Evolutionary conservation across 2,113 vertebrate genomes (phyloP), one percentile per base, ranked within the genome.

Genomic region (Barnardius zonarius): DNA sequence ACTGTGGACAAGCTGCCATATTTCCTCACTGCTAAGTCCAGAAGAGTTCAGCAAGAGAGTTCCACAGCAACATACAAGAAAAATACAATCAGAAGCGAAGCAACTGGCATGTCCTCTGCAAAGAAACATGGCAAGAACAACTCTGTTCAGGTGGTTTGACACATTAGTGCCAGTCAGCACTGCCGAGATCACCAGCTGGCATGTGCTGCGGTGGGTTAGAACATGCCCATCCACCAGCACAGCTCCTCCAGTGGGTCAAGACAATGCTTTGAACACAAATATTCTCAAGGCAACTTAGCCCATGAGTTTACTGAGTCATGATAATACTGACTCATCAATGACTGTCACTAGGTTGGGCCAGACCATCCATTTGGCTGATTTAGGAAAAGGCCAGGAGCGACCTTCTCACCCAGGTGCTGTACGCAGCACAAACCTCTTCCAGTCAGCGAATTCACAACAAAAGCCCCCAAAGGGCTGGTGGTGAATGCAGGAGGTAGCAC

Each of bases 1-100:
- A 7, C 37, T 4, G 31, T 0, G 2, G 3, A 28, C 6, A 0
- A 0, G 1, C 44, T 33, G 52, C 78, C 9, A 17, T 1, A 4
- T 17, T 23, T 73, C 52, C 93, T 69, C 49, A 9, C 2, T 0
- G 67, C 8, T 1, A 0, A n/a, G 5, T 2, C 48, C 19, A 5
- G 35, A 8, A 51, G 31, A 66, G 55, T 22, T 82, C 59, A 51
- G 24, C 2, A 0, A 46, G 24, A 3, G 19, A 20, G 33, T 63
- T 79, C 57, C 67, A 49, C 66, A 92, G 4, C 0, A 0, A 30
- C 1, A 0, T n/a, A n/a, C 30, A 13, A 44, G 9, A 44, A 41
- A 79, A 90, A 19, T 1, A 17, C 46, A 7, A 43, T n/a, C 16
- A 39, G 57, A 27, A 31, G 14, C 2, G 0, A 81, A 73, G 63